Conservation (phyloP, 1,140 invertebrate species). For the Drosophila funebris region DNA sequence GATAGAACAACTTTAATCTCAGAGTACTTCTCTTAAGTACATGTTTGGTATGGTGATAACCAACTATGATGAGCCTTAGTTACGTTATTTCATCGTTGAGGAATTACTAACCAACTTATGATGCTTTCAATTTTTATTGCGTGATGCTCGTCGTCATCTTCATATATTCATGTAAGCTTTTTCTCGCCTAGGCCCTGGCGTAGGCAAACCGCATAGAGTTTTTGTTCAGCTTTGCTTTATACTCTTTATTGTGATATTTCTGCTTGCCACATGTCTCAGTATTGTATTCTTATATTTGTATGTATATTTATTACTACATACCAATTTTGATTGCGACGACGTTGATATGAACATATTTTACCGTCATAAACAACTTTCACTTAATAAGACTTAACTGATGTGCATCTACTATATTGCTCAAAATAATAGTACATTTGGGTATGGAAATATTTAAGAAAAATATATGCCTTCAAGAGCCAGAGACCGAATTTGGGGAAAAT, state of each 20-base stretch:
- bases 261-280: not conserved
- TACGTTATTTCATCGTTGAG: constrained; percentile 38
- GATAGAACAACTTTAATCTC: not conserved
- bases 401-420: not conserved
- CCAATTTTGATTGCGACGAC: not conserved
- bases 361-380: not conserved
- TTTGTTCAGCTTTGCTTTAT: not conserved
- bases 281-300: not conserved
- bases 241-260: not conserved
- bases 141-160: constrained; percentile 15
- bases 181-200: not conserved
- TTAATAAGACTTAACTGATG: not conserved
- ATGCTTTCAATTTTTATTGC: constrained; percentile 11
- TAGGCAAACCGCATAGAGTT: not conserved
- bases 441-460: no score
- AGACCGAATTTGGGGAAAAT: no score
- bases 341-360: not conserved
- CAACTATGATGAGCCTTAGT: not conserved
- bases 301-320: not conserved
- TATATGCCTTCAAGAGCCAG: no score
- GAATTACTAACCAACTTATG: constrained; percentile 4
- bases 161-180: not conserved
- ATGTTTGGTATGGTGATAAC: no score
- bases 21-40: not conserved
- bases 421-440: no score